A percentile compares a stretch with the other conserved stretches of the same genome.
Conservation (phyloP, 92 coral and sea anemone genomes). For the Porites evermanni region DNA sequence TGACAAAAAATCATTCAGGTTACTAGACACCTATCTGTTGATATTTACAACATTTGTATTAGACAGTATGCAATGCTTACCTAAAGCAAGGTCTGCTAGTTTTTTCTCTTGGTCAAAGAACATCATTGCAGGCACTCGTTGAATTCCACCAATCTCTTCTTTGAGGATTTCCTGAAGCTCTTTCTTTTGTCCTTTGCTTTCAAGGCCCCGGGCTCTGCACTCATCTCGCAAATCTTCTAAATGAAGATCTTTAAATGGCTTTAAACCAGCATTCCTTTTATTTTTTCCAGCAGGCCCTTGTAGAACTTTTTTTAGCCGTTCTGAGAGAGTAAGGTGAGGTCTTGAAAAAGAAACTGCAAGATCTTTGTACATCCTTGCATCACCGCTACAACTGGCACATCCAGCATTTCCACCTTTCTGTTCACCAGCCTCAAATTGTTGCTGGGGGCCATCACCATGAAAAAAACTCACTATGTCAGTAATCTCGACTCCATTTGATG, state of each 20-base stretch:
- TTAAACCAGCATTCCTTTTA: no score
- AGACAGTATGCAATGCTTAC: slow-evolving; percentile 19
- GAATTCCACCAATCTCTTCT: slow-evolving; percentile 40
- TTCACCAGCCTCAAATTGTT: slow-evolving; percentile 53
- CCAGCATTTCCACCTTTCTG: slow-evolving; percentile 64
- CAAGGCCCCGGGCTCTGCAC: slow-evolving; percentile 47
- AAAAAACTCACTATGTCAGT: slow-evolving; percentile 62
- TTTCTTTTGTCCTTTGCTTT: slow-evolving; percentile 36
- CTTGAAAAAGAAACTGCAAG: slow-evolving; percentile 46
- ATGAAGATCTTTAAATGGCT: slow-evolving; percentile 36
- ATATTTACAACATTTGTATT: neutral
- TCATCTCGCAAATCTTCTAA: slow-evolving; percentile 42
- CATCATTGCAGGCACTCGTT: slow-evolving; percentile 24
- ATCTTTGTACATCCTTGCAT: slow-evolving; percentile 45
- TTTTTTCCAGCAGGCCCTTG: no score
- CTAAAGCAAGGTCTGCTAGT: neutral
- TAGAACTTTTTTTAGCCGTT: slow-evolving; percentile 29
- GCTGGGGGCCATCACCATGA: slow-evolving; percentile 69
- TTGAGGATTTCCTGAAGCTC: neutral
- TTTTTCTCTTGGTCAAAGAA: no score
- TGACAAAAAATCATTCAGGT: no score
- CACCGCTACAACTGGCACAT: slow-evolving; percentile 50
- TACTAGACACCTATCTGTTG: neutral
- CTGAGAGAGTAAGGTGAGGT: slow-evolving; percentile 48
- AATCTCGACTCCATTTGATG: slow-evolving; percentile 35